These are phyloP conservation scores for human DNA, from an alignment of 2,113 vertebrate genomes.

Conservation along the genomic window DNA sequence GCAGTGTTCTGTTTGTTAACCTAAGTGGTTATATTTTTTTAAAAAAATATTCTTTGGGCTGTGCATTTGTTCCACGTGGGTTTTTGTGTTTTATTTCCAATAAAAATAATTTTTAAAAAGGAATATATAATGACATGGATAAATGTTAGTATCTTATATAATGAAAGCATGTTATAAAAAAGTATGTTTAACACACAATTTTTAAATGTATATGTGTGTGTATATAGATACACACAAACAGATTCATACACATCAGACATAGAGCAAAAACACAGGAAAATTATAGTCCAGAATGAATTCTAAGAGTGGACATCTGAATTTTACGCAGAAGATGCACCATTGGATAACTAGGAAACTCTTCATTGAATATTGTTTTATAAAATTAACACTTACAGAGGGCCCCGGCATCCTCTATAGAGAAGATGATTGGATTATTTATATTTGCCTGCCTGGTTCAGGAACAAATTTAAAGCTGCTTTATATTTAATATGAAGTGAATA, in stretches of 20 bases:
- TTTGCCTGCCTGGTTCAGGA: background rate
- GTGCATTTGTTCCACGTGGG: background rate
- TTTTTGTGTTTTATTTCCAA: background rate
- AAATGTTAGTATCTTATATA: background rate
- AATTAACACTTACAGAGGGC: background rate
- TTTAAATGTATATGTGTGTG: background rate
- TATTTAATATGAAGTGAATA: background rate
- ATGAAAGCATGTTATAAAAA: constrained; percentile 7
- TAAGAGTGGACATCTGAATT: background rate
- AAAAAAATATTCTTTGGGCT: background rate
- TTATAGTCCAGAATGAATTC: background rate
- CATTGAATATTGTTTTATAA: constrained; percentile 2
- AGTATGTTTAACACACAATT: background rate
- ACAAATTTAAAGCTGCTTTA: constrained; percentile 14
- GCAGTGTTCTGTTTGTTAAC: background rate
- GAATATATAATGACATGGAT: background rate
- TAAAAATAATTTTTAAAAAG: background rate
- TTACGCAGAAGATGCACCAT: background rate
- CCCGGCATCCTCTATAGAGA: background rate
- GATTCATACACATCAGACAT: background rate
- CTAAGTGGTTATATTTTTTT: background rate
- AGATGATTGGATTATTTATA: background rate
- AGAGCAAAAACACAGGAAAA: background rate
- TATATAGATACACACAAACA: background rate
- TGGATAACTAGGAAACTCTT: constrained; percentile 32